A percentile compares a stretch with the other conserved stretches of the same genome.
These are phyloP conservation scores for Calliphora vomitoria DNA, from an alignment of 2,888 invertebrate genomes.

Conservation along the genomic window DNA sequence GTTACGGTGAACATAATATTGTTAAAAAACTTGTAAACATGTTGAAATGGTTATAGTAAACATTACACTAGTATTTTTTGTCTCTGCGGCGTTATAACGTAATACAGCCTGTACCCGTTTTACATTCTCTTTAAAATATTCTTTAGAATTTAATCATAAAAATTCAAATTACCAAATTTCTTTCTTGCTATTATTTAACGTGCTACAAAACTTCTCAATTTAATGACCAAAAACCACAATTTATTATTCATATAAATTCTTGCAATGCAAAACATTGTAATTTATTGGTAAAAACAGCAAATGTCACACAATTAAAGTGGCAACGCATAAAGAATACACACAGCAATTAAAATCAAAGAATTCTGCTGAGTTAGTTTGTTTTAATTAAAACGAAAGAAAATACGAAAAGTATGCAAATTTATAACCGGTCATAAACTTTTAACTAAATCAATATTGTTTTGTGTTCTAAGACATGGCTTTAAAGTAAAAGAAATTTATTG, in stretches of 20 bases:
- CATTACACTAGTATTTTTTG: too few relatives aligned
- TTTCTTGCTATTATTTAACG: neutral
- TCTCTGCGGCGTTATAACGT: too few relatives aligned
- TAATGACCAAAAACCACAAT: constrained; percentile 36
- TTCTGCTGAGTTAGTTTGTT: neutral
- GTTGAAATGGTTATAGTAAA: too few relatives aligned
- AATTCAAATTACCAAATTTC: neutral
- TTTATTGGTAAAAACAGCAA: constrained; percentile 39
- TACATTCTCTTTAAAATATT: too few relatives aligned
- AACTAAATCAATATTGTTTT: constrained; percentile 9
- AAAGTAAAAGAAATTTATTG: neutral
- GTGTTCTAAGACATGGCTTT: neutral
- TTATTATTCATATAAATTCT: constrained; percentile 47
- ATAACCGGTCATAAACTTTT: neutral
- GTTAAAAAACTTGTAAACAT: too few relatives aligned
- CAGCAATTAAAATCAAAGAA: constrained; percentile 37
- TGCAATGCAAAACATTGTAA: constrained; percentile 32
- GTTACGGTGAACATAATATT: too few relatives aligned
- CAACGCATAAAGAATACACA: constrained; percentile 27
- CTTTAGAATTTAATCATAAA: neutral
- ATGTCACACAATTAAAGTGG: constrained; percentile 40
- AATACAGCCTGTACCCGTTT: too few relatives aligned
- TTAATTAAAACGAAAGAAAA: constrained; percentile 36
- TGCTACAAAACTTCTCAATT: neutral
- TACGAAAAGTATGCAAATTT: constrained; percentile 13